phyloP scores from a whole-genome alignment of 2,888 invertebrate genomes.

The Drosophila neotestacea region DNA sequence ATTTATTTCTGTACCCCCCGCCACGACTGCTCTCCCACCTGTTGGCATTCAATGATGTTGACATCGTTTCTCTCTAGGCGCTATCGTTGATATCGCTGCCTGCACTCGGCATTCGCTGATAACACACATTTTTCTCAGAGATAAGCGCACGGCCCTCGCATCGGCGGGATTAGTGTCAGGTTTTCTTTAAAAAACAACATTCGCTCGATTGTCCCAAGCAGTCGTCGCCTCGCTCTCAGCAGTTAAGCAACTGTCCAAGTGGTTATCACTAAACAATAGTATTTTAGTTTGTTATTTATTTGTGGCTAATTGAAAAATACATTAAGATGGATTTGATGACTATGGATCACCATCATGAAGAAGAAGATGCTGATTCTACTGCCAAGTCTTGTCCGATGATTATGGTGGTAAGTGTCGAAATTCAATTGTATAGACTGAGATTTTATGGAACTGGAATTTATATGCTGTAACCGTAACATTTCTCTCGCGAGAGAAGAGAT shows the following conservation, averaged over 20 bases:
- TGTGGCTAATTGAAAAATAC: constrained; percentile 5
- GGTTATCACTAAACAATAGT: constrained; percentile 36
- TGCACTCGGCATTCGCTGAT: constrained; percentile 48
- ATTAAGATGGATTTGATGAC: constrained; percentile 47
- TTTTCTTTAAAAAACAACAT: constrained; percentile 71
- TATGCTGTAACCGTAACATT: neutral
- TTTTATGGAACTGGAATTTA: constrained; percentile 16
- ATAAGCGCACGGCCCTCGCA: constrained; percentile 58
- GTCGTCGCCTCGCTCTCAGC: constrained; percentile 60
- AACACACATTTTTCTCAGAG: constrained; percentile 67
- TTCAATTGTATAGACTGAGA: neutral
- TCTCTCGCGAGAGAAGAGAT: constrained; percentile 10
- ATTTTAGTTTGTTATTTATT: constrained; percentile 12
- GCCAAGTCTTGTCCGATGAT: constrained; percentile 82
- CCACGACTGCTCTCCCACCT: constrained; percentile 8
- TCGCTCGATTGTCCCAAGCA: constrained; percentile 53
- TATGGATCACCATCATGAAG: constrained; percentile 75
- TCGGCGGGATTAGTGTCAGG: constrained; percentile 60
- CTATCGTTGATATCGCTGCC: constrained; percentile 45
- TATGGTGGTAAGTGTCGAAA: constrained; percentile 82
- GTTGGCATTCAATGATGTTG: constrained; percentile 12
- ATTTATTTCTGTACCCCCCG: neutral
- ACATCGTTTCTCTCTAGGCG: constrained; percentile 18
- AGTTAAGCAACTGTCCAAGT: constrained; percentile 61
- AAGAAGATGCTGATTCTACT: constrained; percentile 17